A percentile compares a stretch with the other conserved stretches of the same genome.
These are phyloP conservation scores for Propithecus perrieri DNA, from an alignment of 2,797 vertebrate species.

Conservation along the genomic window DNA sequence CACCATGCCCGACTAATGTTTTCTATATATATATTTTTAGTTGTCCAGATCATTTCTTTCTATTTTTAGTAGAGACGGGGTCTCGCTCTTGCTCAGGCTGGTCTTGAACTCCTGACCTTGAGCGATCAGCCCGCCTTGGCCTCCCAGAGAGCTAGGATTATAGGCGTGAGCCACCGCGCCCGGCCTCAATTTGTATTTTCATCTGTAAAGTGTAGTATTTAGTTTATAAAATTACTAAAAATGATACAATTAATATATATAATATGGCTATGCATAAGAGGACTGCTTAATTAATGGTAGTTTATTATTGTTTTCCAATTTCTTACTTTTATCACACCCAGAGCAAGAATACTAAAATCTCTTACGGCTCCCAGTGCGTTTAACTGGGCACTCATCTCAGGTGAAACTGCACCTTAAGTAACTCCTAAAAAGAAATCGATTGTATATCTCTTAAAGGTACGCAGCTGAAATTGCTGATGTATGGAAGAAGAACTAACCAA, in stretches of 20 bases:
- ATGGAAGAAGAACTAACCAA: neutral
- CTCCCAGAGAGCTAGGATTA: no score
- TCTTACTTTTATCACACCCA: neutral
- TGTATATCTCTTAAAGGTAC: neutral
- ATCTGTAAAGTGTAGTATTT: neutral
- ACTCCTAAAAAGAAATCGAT: neutral
- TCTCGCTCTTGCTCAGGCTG: no score
- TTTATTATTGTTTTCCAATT: neutral
- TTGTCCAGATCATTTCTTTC: no score
- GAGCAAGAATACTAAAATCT: neutral
- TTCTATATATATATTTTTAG: no score
- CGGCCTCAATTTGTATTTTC: neutral
- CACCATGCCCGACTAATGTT: no score
- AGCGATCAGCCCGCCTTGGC: no score
- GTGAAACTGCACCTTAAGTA: neutral
- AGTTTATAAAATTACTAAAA: neutral
- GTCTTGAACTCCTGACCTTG: no score
- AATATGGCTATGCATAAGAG: neutral
- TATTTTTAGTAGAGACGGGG: no score
- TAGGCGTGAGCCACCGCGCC: no score
- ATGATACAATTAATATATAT: neutral
- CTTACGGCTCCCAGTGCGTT: neutral
- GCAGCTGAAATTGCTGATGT: neutral
- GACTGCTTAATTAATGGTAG: conserved; percentile 11
- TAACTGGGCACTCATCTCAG: neutral